These are phyloP conservation scores for Rhinichthys osculus DNA, from an alignment of 2,797 vertebrate species.

Conservation along the genomic window DNA sequence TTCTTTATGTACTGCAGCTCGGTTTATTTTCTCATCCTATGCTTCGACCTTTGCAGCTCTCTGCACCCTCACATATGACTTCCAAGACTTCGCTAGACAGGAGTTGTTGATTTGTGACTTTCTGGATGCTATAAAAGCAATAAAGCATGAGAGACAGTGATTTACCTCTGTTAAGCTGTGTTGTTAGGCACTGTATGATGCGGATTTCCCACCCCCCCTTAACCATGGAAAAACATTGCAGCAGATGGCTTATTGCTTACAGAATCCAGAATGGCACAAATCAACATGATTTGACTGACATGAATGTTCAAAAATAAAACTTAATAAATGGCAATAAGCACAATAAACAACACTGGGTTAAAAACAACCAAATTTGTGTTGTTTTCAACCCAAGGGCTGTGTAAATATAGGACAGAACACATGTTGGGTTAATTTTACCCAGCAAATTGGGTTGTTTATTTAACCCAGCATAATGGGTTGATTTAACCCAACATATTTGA, in stretches of 20 bases:
- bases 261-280: background rate
- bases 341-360: no score
- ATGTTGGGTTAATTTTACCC: no score
- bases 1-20: background rate
- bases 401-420: no score
- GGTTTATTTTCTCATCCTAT: background rate
- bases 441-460: no score
- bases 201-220: background rate
- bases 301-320: background rate
- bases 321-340: background rate
- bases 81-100: constrained; percentile 20
- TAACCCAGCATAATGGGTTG: no score
- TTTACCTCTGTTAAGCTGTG: constrained; percentile 7
- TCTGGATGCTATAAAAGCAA: constrained; percentile 13
- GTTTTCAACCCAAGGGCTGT: no score
- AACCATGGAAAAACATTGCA: background rate
- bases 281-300: background rate
- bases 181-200: background rate
- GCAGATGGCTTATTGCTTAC: background rate
- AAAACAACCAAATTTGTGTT: no score
- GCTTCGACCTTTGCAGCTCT: background rate
- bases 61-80: background rate
- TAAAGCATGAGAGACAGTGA: background rate
- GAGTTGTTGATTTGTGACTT: constrained; percentile 35
- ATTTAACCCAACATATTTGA: no score